Evolutionary conservation across 2,113 vertebrate species (phyloP).

Genomic region (Andinoacara biseriatus): DNA sequence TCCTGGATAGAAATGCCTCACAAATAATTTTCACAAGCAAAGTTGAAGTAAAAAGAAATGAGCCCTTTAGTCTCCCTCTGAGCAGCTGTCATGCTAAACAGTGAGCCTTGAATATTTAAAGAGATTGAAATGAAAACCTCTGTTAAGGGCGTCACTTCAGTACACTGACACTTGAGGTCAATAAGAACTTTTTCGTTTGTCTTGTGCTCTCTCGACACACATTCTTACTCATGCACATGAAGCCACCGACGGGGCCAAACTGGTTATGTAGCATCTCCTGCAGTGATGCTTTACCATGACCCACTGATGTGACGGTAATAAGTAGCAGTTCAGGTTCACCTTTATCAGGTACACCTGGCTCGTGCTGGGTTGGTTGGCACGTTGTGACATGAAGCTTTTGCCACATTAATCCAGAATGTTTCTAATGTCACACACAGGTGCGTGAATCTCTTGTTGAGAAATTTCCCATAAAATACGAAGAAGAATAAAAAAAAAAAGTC

Average conservation of each 20-base stretch:
- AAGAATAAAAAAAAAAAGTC: slow-evolving; percentile 5
- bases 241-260: neutral
- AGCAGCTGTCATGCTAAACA: neutral
- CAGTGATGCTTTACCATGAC: neutral
- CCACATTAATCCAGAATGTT: neutral
- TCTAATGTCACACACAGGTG: neutral
- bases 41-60: neutral
- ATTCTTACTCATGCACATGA: neutral
- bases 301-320: neutral
- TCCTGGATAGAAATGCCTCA: neutral
- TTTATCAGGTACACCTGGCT: neutral
- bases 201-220: neutral
- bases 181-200: neutral
- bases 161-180: neutral
- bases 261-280: neutral
- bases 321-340: neutral
- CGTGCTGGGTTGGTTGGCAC: neutral
- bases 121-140: too few species aligned
- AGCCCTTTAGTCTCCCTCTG: neutral
- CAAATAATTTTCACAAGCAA: neutral
- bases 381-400: neutral
- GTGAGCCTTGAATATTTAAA: neutral
- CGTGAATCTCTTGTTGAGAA: neutral
- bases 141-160: neutral
- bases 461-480: neutral